Evolutionary conservation across 1,140 invertebrate species (phyloP), one percentile per base, ranked within the genome.

Genomic region (Procambarus virginalis): DNA sequence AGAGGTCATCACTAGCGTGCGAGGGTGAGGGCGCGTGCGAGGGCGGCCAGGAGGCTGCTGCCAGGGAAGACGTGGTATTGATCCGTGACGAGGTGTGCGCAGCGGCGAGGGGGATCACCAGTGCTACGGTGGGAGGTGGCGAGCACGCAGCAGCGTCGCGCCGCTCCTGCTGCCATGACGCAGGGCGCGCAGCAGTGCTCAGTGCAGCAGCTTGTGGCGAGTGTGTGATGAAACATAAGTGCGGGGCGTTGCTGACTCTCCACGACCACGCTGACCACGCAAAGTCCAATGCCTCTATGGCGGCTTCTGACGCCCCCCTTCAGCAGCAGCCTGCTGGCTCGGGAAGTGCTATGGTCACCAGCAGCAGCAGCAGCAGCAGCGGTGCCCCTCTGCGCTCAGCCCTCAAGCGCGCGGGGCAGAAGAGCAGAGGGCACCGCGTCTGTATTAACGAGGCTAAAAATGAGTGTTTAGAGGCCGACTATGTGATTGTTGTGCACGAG

Each of bases 381-480:
- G 87, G 89, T 34, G 89, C 86, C 82, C 87, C 91, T 58, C 89
- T 92, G 46, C 85, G 91, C 46, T 92, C 91, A 6, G 91, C 85
- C 73, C 88, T 92, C 76, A 92, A 92, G 48, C 80, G 89, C 55
- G 77, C 86, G 51, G 91, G 91, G 2, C 89, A 91, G 46, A 87
- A 84, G 58, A 92, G 85, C 86, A 55, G 87, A 58, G 89, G 89
- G 48, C 91, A 92, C 76, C 89, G 89, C 20, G 91, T 92, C 45
- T 91, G 89, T 64, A 91, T 92, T 73, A 92, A 92, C 80, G 91
- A 92, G 60, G 89, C 91, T n/a, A 88, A 91, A 78, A 92, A 92
- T 64, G 86, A 92, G 85, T 86, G 86, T 83, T 80, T 91, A 75
- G 91, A 92, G 76, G 89, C 91, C 64, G 91, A 92, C 84, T 92